Evolutionary conservation across 2,797 vertebrate species (phyloP), one percentile per base, ranked within the genome.

Genomic region (Sarcophilus harrisii): DNA sequence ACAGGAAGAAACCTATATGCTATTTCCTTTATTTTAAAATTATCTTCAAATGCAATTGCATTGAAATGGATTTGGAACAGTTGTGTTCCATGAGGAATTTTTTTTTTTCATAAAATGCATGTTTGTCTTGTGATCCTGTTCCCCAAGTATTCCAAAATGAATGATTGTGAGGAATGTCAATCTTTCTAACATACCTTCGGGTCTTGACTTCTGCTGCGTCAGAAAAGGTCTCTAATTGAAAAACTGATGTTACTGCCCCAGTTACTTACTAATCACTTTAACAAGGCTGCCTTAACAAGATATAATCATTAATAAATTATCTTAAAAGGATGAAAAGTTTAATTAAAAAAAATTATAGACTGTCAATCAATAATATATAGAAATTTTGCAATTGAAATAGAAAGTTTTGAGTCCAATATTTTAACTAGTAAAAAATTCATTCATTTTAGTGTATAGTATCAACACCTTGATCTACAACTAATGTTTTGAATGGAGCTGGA

Each of bases 271-370:
- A 97, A 95, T 96, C 98, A 90, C 96, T 94, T 97, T 98, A 96
- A 97, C 95, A 0, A 92, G 59, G 94, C 90, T 95, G 0, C 93
- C 95, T 55, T 55, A 11, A 54, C 54, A 54, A 55, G 54, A 96
- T 2, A 97, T 98, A 98, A 98, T 98, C 98, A 98, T 98, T 98
- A 98, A 98, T 97, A 96, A 98, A 91, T 95, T 97, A 97, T 96
- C 97, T 98, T 98, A 97, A 93, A 97, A 98, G 97, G 96, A 97
- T 94, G 95, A 94, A 29, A 59, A 81, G 94, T 98, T 58, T 95
- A 96, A 95, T 98, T 98, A n/a, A n/a, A 93, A 98, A 97, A 95
- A 97, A 93, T 62, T 90, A 1, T 92, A 45, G 93, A 58, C 38
- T 93, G 5, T 81, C 38, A 91, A 29, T 91, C 28, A 38, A 57